Percentiles rank a stretch among this genome's conserved stretches.
phyloP scores from a whole-genome alignment of 2,113 vertebrate genomes.

The Enhydra lutris region DNA sequence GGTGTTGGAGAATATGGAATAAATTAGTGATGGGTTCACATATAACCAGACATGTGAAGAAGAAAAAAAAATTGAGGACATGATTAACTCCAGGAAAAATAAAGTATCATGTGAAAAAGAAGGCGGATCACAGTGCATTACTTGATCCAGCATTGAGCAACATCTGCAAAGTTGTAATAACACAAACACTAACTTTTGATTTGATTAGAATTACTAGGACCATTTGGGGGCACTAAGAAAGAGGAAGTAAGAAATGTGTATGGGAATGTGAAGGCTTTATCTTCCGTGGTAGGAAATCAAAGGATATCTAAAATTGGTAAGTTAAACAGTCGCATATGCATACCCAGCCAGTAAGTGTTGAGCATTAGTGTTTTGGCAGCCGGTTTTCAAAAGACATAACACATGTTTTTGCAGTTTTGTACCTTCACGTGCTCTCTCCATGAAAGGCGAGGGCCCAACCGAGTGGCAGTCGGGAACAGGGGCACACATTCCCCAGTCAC shows the following conservation, averaged over 20 bases:
- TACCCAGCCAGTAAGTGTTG: background rate
- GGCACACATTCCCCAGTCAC: background rate
- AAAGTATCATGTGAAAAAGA: background rate
- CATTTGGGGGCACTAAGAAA: background rate
- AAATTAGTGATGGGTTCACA: background rate
- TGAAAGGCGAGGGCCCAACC: background rate
- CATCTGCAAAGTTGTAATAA: background rate
- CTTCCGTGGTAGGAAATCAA: background rate
- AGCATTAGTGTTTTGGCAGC: background rate
- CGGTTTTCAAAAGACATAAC: background rate
- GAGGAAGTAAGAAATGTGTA: background rate
- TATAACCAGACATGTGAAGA: background rate
- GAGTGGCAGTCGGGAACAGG: background rate
- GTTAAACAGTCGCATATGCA: fast-evolving
- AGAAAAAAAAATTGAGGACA: background rate
- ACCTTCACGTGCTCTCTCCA: background rate
- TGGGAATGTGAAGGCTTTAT: background rate
- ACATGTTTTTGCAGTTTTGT: background rate
- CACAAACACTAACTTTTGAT: background rate
- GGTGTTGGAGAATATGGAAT: background rate
- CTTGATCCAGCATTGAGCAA: background rate
- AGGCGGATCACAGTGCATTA: background rate
- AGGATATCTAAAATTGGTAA: background rate
- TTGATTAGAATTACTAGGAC: background rate
- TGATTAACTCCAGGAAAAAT: background rate